Evolutionary conservation across 2,113 vertebrate genomes (phyloP), one percentile per base, ranked within the genome.

Genomic region (Cheilinus undulatus): DNA sequence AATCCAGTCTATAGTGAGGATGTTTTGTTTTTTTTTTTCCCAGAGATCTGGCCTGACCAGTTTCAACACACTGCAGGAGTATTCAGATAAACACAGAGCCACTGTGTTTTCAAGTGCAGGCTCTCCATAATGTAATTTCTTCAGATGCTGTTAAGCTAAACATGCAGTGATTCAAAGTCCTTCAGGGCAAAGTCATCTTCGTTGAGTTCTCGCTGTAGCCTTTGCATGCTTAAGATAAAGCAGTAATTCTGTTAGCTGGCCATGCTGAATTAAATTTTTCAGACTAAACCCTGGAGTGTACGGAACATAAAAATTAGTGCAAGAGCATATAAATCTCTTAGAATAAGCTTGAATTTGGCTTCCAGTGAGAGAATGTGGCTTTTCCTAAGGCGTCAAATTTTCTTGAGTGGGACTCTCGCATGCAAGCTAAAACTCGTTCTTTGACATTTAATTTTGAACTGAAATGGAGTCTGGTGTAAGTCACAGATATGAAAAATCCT

Each of bases 1-100:
- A 59, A 26, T 78, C 38, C 2, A 11, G 48, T 68, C 36, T 14
- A 40, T 14, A 36, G 34, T 52, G 36, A 50, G 12, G 52, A 56
- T 34, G 48, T 32, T 63, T 65, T 22, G 15, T 58, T 76, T 53
- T 52, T 42, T 19, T 34, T 42, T 42, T 34, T 11, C 0, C 20
- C 0, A 68, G 46, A 68, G 50, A 88, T 82, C 84, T 76, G 51
- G 80, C 56, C 72, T 82, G 74, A 86, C 82, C 49, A 78, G 86
- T 88, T 34, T 83, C 46, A 30, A 8, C 26, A 73, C 54, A n/a
- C 24, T 63, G 24, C 4, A 2, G n/a, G 14, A 50, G 27, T 13
- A 10, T 51, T 69, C 10, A 38, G 53, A 46, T 6, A 43, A 86
- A 85, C 66, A 83, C 64, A 32, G 40, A 22, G 11, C n/a, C 34